Conservation (phyloP, 2,113 vertebrate genomes). For the Hystrix brachyura region DNA sequence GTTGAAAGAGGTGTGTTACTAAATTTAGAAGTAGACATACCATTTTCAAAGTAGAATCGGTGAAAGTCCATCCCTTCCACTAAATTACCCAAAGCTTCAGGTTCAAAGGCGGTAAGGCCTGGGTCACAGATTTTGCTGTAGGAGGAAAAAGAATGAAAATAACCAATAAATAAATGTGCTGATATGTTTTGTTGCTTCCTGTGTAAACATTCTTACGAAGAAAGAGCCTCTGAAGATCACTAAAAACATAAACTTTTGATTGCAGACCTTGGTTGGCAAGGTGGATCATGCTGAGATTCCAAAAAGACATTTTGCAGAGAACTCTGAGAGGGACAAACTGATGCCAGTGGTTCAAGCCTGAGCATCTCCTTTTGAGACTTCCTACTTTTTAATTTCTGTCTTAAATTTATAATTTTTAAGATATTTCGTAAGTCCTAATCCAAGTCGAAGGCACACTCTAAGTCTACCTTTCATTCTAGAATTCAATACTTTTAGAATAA, state of each 20-base stretch:
- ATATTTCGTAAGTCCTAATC: not conserved
- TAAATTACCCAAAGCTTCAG: slow-evolving; percentile 97
- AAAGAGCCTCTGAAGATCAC: not conserved
- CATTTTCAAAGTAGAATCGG: slow-evolving; percentile 98
- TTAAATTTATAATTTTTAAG: not conserved
- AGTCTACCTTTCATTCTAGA: not conserved
- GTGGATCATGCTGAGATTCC: not conserved
- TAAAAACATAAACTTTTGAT: not conserved
- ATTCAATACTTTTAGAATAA: not conserved
- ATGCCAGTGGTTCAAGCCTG: not conserved
- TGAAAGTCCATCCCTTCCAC: slow-evolving; percentile 99
- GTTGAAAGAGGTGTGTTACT: not conserved
- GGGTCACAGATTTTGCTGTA: slow-evolving; percentile 98
- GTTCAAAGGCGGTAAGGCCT: slow-evolving; percentile 97
- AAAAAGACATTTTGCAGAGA: not conserved
- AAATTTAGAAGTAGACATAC: slow-evolving; percentile 84
- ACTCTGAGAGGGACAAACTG: not conserved
- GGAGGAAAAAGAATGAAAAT: slow-evolving; percentile 59
- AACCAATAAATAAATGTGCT: not conserved
- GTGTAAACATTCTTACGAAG: not conserved
- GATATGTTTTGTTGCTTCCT: not conserved
- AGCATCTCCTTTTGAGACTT: not conserved
- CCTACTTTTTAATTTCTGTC: not conserved
- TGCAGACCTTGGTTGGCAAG: not conserved
- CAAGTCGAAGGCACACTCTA: not conserved